Base-by-base conservation (phyloP, 2,888 invertebrate genomes). In the Trachelus stipa region DNA sequence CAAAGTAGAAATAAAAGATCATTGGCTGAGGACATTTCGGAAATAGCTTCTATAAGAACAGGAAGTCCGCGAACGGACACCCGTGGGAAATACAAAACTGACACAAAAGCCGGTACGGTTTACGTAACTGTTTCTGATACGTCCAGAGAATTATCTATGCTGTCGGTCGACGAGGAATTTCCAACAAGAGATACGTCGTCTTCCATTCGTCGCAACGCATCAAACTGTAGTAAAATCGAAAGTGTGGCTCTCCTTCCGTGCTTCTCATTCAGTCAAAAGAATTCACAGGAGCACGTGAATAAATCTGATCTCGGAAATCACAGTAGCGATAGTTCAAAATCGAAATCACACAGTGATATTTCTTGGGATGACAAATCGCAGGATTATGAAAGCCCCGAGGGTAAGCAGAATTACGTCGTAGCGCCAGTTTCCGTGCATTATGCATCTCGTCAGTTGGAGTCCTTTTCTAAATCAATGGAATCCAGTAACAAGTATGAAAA, bases 1-100 rank as follows among this genome's bases (percentile, higher is more conserved):
- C 34, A 76, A 15, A 79, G 80, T 11, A 74, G 68, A 35, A 83
- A 79, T 40, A 76, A 78, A 34, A 79, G 84, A 68, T 83, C 79
- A 23, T 76, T 84, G 76, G 84, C 84, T 31, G 84, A 84, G 76
- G 80, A 83, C 77, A 80, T 84, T 68, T 82, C 84, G 1, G 83
- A 84, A 79, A 78, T 81, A 33, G 82, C 82, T 12, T 77, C 83
- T 4, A 74, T 69, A 1, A 81, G 77, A 30, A 69, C 31, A 15
- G 69, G 30, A 33, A 35, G 56, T 31, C 68, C 73, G 0, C 34
- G 71, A 35, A 79, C 75, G 34, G 40, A 73, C 73, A 34, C 69
- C 9, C 40, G 12, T 15, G 31, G 33, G 23, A 76, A 40, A n/a
- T 30, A 23, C 34, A 74, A 76, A 69, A 73, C 68, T 69, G 23